Base-by-base conservation (phyloP, 2,888 invertebrate genomes). In the Philonicus albiceps region DNA sequence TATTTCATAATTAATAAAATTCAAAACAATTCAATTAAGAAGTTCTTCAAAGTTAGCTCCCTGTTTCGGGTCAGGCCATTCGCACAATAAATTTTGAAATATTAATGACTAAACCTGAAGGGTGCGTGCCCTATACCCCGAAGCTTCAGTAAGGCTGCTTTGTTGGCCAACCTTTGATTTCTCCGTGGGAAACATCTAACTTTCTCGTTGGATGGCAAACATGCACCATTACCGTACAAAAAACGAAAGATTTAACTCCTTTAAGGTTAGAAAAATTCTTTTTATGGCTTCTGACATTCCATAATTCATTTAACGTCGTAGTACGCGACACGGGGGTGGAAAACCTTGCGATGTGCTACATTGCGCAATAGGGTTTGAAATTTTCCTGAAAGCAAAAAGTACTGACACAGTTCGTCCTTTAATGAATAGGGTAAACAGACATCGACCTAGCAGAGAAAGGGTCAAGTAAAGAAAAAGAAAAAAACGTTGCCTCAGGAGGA, bases 241-340 rank as follows among this genome's bases (percentile, higher is more conserved):
- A 64, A 64, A 8, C 5, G 19, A 53, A 53, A 53, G 53, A 53
- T 19, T 27, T 11, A 27, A 64, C 64, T 64, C 22, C 64, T 76
- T 76, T 19, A 76, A 22, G 40, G 22, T 43, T 4, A 34, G 22
- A 76, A n/a, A 40, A 19, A 37, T 76, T 37, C 76, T 76, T 76
- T 76, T 76, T 76, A 76, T 76, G 27, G 16, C 22, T 22, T 76
- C 76, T 40, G 76, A 76, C 76, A 22, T 76, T 43, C 37, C 76
- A 76, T 76, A 76, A 76, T 76, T 76, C 76, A 40, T 40, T 76
- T 40, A 40, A 37, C 40, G 40, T n/a, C 19, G 2, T 22, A 6
- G 11, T 64, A 5, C 11, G 3, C 11, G 19, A 11, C 22, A 27
- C 27, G 22, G 76, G 19, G 19, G 40, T 22, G 34, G 19, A 75